A percentile compares a stretch with the other conserved stretches of the same genome.
Evolutionary conservation across 2,113 vertebrate species (phyloP).

Genomic region (Phyllostomus hastatus): DNA sequence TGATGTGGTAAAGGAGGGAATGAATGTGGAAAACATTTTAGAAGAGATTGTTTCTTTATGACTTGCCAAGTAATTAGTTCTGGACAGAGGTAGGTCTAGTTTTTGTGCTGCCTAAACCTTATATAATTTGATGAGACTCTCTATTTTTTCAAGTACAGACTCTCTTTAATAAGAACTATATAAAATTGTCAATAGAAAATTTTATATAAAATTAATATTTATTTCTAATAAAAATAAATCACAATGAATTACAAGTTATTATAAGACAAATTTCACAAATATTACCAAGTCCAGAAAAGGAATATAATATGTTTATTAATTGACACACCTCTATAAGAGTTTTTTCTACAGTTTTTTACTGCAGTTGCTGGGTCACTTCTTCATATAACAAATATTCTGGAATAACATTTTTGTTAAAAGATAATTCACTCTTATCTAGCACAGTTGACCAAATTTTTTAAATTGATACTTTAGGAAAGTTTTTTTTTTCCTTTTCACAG

Average conservation of each 20-base stretch:
- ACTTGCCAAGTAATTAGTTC: background rate
- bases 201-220: background rate
- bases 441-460: background rate
- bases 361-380: background rate
- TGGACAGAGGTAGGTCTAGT: background rate
- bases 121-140: background rate
- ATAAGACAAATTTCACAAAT: background rate
- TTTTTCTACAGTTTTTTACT: background rate
- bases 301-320: background rate
- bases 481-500: background rate
- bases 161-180: background rate
- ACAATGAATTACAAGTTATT: background rate
- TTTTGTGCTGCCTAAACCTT: background rate
- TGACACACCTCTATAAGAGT: background rate
- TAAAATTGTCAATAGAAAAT: background rate
- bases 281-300: background rate
- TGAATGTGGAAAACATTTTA: background rate
- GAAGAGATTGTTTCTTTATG: background rate
- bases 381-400: background rate
- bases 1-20: background rate
- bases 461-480: background rate
- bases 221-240: background rate
- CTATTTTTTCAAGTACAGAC: background rate
- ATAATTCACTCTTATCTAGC: background rate
- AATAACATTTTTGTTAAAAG: background rate